Base-by-base conservation (phyloP, 2,888 invertebrate species). In the Rugalucina vietnamica region DNA sequence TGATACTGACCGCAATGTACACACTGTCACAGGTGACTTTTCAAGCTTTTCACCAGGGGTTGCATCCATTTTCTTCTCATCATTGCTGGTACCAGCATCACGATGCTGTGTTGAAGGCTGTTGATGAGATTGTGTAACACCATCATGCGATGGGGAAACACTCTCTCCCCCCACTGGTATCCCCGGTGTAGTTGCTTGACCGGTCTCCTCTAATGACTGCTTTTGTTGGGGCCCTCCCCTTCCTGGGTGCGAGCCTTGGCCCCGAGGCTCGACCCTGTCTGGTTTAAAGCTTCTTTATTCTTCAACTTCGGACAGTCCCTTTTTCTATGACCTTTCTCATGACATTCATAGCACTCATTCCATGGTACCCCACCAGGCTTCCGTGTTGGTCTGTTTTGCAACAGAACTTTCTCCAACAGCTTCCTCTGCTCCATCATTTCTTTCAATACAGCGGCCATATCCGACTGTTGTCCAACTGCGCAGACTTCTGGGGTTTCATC, bases 181-280 rank as follows among this genome's bases (percentile, higher is more conserved):
- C 18, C 43, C 43, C 43, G n/a, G n/a, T n/a, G n/a, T n/a, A n/a
- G n/a, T n/a, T n/a, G n/a, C n/a, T n/a, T n/a, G n/a, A n/a, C n/a
- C n/a, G n/a, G n/a, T n/a, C n/a, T n/a, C n/a, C n/a, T n/a, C n/a
- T n/a, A n/a, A n/a, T n/a, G n/a, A n/a, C n/a, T n/a, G n/a, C n/a
- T 27, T 29, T 60, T 60, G 60, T 60, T 14, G 5, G 65, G 65
- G 34, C 65, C 65, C 1, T 18, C 65, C 21, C 18, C 34, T 3
- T 65, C 65, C 34, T 65, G 65, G 65, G 65, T 65, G 34, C 65
- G 65, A 34, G 60, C 65, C 18, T 10, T 65, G 65, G 65, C 65
- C 65, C 65, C 65, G 18, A 34, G 65, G 24, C 65, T n/a, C n/a
- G 21, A 34, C 65, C 65, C 65, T 34, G 32, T 21, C 65, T 32